Base-by-base conservation (phyloP, 2,797 vertebrate genomes). In the Platalea minor region DNA sequence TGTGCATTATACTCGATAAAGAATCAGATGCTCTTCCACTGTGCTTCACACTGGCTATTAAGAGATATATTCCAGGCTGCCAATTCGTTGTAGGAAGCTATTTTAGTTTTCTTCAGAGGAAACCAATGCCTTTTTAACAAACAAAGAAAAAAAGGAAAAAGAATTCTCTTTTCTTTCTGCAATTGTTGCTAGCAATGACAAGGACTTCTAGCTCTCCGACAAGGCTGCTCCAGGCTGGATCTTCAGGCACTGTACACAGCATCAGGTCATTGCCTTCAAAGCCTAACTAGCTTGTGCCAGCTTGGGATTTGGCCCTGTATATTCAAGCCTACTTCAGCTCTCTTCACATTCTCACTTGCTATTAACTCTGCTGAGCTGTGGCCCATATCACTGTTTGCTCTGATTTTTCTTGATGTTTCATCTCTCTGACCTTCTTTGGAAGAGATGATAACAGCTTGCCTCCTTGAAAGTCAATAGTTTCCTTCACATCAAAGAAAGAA, bases 81-180 rank as follows among this genome's bases (percentile, higher is more conserved):
- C 93, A 93, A 67, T 79, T 70, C 12, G 1, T 69, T 85, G 16
- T 68, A 14, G 39, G 80, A 79, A 91, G 86, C 82, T 94, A 91
- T 95, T 95, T 94, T 85, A 89, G 77, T 83, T 92, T 93, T 79
- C 74, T 94, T 95, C 80, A 94, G 94, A 95, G 81, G 56, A 77
- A 94, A 63, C 56, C 46, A 53, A 79, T 81, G 53, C n/a, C 50
- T 91, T 89, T 94, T 91, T 68, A 95, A 92, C 56, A 96, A 95
- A 77, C 3, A 89, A 56, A 91, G 60, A 50, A 50, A 72, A 67
- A 24, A 60, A 35, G 15, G 23, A 10, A 31, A 59, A 73, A 25
- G 17, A 76, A 2, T 33, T 80, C 46, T 86, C 76, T 89, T 56
- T 93, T 91, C 50, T 91, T 74, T 73, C 60, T 92, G 67, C 83